These are phyloP conservation scores for Colostygia pectinataria DNA, from an alignment of 2,888 invertebrate species.

Conservation along the genomic window DNA sequence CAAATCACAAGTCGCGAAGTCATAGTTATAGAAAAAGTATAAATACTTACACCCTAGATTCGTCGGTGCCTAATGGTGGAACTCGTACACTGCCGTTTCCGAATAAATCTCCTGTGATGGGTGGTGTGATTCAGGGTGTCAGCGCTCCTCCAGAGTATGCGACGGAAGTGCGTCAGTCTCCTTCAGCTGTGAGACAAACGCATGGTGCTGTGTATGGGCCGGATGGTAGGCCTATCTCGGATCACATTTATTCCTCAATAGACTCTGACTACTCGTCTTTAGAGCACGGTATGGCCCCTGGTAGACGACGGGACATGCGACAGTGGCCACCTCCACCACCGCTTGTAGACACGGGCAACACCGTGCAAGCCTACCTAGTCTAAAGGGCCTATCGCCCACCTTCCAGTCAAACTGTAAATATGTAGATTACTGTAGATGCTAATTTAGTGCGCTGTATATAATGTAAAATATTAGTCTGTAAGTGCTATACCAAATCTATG, in stretches of 20 bases:
- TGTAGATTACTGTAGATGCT: slow-evolving; percentile 58
- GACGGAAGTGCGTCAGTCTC: slow-evolving; percentile 72
- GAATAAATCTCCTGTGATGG: slow-evolving; percentile 77
- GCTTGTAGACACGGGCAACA: slow-evolving; percentile 72
- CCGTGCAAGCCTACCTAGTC: slow-evolving; percentile 88
- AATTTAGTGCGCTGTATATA: slow-evolving; percentile 73
- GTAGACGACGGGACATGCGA: slow-evolving; percentile 68
- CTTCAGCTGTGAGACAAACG: slow-evolving; percentile 68
- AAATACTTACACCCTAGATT: slow-evolving; percentile 92
- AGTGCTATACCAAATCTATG: slow-evolving; percentile 82
- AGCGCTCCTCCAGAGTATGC: slow-evolving; percentile 79
- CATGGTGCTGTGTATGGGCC: slow-evolving; percentile 81
- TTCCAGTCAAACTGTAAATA: slow-evolving; percentile 79
- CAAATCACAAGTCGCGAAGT: slow-evolving; percentile 71
- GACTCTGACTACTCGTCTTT: slow-evolving; percentile 94
- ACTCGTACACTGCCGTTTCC: slow-evolving; percentile 82
- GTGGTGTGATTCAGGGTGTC: slow-evolving; percentile 61
- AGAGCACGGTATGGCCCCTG: slow-evolving; percentile 86
- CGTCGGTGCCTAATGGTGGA: slow-evolving; percentile 83
- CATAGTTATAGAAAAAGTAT: slow-evolving; percentile 90
- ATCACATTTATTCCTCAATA: slow-evolving; percentile 95
- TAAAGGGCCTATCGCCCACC: slow-evolving; percentile 69
- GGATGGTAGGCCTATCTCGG: slow-evolving; percentile 89
- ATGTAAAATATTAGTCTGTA: slow-evolving; percentile 74
- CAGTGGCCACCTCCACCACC: slow-evolving; percentile 79